These are phyloP conservation scores for Myrmecobius fasciatus DNA, from an alignment of 2,113 vertebrate genomes.

Conservation along the genomic window DNA sequence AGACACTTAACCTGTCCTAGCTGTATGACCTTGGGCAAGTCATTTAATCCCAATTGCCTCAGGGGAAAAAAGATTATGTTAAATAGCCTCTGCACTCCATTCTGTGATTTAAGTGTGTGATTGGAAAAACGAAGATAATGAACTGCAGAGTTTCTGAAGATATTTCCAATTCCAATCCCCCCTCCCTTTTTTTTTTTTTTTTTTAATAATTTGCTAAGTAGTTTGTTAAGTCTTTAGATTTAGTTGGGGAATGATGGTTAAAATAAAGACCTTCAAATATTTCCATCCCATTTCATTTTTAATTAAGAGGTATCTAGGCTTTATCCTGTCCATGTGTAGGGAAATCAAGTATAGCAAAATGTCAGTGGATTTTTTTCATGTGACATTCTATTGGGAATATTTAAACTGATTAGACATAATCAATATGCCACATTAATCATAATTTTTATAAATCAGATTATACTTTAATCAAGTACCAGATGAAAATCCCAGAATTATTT, in stretches of 20 bases:
- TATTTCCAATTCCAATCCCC: neutral
- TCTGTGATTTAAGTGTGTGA: neutral
- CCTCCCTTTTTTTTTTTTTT: neutral
- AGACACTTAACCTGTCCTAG: no score
- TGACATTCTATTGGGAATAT: neutral
- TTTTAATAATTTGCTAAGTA: neutral
- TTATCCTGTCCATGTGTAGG: neutral
- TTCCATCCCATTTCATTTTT: neutral
- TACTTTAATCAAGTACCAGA: neutral
- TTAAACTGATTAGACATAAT: neutral
- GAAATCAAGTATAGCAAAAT: neutral
- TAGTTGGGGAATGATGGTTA: neutral
- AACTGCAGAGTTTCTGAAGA: neutral
- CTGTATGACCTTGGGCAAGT: no score
- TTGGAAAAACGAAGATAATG: neutral
- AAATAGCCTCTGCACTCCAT: neutral
- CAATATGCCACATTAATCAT: neutral
- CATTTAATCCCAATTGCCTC: no score
- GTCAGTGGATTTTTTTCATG: neutral
- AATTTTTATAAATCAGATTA: neutral
- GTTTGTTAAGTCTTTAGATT: neutral
- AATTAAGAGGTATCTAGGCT: neutral
- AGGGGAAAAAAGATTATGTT: no score
- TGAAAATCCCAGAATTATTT: neutral
- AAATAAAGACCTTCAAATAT: neutral